Evolutionary conservation across 2,797 vertebrate species (phyloP).

Genomic region (Stomatorhinus walkeri): DNA sequence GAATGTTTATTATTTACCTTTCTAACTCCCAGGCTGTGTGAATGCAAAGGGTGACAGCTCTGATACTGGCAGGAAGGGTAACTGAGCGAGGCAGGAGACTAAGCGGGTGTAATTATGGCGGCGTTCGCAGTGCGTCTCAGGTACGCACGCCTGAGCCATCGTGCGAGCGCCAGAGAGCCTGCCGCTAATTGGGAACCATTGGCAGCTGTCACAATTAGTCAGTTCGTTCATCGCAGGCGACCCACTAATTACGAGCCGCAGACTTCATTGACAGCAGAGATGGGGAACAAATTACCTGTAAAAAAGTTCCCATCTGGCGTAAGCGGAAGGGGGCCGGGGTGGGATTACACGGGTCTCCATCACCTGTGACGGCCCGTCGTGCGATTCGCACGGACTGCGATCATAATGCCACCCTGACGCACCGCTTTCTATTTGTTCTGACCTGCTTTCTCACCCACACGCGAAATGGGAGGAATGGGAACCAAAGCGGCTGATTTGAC

Average conservation of each 20-base stretch:
- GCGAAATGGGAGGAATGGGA: neutral
- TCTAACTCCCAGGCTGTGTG: neutral
- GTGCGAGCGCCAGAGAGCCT: conserved; percentile 59
- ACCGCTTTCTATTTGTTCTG: neutral
- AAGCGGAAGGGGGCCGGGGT: conserved; percentile 50
- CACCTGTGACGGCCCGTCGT: neutral
- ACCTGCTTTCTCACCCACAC: neutral
- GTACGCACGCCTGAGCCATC: conserved; percentile 59
- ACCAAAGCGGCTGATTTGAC: neutral
- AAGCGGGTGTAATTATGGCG: conserved; percentile 37
- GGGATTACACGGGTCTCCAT: neutral
- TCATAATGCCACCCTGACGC: neutral
- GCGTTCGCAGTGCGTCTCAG: conserved; percentile 56
- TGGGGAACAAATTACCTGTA: conserved; percentile 71
- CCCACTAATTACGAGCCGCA: conserved; percentile 60
- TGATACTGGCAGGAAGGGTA: neutral
- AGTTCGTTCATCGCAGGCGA: conserved; percentile 57
- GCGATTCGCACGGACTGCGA: neutral
- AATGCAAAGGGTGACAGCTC: neutral
- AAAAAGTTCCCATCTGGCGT: conserved; percentile 71
- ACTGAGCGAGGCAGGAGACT: neutral
- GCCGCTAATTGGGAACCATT: conserved; percentile 74
- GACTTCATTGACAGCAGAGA: conserved; percentile 61
- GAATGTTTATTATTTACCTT: neutral
- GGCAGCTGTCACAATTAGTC: conserved; percentile 69